Evolutionary conservation across 2,113 vertebrate genomes (phyloP).

Genomic region (Chionomys nivalis): DNA sequence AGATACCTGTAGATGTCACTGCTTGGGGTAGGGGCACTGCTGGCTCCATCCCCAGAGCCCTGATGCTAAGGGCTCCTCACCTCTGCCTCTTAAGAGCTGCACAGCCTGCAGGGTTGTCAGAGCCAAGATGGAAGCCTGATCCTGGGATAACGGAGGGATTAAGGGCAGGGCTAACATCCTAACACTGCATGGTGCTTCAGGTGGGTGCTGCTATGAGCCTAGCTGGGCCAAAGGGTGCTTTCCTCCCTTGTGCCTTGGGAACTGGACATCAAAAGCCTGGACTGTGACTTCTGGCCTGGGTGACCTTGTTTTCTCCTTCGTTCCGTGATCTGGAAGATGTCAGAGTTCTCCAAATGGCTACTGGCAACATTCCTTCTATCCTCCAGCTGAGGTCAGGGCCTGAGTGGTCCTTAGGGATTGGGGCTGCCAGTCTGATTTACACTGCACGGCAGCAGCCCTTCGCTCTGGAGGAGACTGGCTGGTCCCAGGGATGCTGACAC

Average conservation of each 20-base stretch:
- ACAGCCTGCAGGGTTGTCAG: accelerated
- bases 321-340: neutral
- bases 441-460: accelerated
- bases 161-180: accelerated
- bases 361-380: neutral
- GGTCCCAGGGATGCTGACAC: conserved; percentile 9
- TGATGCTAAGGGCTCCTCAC: too few relatives aligned
- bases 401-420: neutral
- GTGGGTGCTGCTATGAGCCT: accelerated
- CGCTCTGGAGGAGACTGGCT: accelerated
- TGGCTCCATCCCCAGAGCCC: neutral
- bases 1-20: neutral
- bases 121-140: neutral
- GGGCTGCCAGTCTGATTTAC: conserved; percentile 40
- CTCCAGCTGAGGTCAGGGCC: neutral
- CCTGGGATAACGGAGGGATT: neutral
- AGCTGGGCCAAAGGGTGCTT: neutral
- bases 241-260: neutral
- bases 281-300: neutral
- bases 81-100: accelerated
- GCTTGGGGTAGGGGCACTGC: neutral
- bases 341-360: conserved; percentile 36
- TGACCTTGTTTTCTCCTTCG: conserved; percentile 33
- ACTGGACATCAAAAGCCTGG: neutral
- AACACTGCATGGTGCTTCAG: accelerated